Base-by-base conservation (phyloP, 1,140 invertebrate species). In the Hetaerina americana region DNA sequence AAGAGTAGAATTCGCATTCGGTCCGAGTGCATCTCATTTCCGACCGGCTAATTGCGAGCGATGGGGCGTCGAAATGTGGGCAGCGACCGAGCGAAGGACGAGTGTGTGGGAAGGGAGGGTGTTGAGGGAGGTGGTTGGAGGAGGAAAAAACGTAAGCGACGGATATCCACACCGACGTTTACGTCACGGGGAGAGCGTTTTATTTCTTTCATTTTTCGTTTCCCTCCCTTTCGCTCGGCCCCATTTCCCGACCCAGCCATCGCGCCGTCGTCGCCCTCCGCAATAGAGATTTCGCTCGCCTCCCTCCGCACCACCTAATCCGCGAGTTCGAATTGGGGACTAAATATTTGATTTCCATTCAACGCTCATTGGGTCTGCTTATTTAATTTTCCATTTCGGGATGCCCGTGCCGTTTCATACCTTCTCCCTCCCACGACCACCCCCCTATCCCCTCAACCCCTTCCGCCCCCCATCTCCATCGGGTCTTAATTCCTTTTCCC, bases 321-420 rank as follows among this genome's bases (percentile, higher is more conserved):
- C 40, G 15, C 40, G 15, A 5, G n/a, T 10, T 57, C 40, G 40
- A 57, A 57, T 57, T 57, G 40, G n/a, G 40, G 40, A 57, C 40
- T 57, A 57, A 57, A 57, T 57, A 57, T 57, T 57, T 57, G 40
- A 57, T 57, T 57, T 57, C 40, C 40, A 57, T 57, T 57, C 40
- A 10, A 57, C 40, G 40, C 3, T 3, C 40, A 57, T 57, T 10
- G 40, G 40, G 40, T 10, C 2, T 3, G 40, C 40, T 57, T 57
- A 57, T 57, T 57, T 57, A 57, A 57, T 57, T 57, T 57, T 57
- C 40, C 40, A 57, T 57, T 57, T 57, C 10, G 31, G 31, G 18
- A 18, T 40, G 6, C 31, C 6, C n/a, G n/a, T n/a, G n/a, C n/a
- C n/a, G n/a, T n/a, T n/a, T n/a, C n/a, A n/a, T n/a, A n/a, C n/a